Conservation (phyloP, 2,797 vertebrate genomes). For the Heteromormyrus szaboi region DNA sequence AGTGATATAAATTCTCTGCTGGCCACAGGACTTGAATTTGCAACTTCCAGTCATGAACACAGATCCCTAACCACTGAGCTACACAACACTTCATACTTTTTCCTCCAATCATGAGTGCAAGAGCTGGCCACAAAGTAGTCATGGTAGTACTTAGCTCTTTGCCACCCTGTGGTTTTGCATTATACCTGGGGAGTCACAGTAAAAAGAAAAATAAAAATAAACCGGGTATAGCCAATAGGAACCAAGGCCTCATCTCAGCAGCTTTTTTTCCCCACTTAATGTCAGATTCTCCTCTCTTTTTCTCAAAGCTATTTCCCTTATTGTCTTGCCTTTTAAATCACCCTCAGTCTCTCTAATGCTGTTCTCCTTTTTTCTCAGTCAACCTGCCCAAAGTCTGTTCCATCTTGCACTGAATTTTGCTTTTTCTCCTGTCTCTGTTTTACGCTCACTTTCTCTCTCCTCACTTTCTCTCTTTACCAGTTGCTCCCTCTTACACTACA, state of each 20-base stretch:
- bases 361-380: neutral
- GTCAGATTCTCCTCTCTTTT: conserved; percentile 28
- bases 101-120: conserved; percentile 21
- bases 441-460: neutral
- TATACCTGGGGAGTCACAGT: conserved; percentile 53
- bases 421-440: neutral
- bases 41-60: neutral
- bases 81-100: neutral
- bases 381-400: neutral
- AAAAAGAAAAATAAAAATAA: conserved; percentile 35
- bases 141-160: neutral
- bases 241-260: conserved; percentile 31
- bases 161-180: conserved; percentile 42
- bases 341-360: neutral
- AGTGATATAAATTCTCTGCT: neutral
- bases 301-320: neutral
- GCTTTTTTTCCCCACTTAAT: conserved; percentile 21
- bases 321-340: conserved; percentile 16
- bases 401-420: neutral
- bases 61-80: neutral
- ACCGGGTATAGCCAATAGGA: conserved; percentile 50
- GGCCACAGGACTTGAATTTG: neutral
- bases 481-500: neutral
- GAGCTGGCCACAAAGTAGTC: conserved; percentile 31
- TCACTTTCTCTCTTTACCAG: neutral